A percentile compares a stretch with the other conserved stretches of the same genome.
phyloP scores from a whole-genome alignment of 2,797 vertebrate species.

The Ispidina picta region DNA sequence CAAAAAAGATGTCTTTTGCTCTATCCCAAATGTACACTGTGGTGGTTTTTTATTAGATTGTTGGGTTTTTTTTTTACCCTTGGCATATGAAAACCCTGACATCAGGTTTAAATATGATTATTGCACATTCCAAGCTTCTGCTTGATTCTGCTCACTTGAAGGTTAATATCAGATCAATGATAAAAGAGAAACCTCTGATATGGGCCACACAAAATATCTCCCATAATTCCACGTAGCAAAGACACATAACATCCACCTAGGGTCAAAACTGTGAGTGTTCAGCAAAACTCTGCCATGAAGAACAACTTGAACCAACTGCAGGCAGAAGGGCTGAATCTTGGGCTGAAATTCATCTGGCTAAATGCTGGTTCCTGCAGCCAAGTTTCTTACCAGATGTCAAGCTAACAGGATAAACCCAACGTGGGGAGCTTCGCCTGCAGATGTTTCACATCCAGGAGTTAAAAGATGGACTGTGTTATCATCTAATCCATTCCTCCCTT shows the following conservation, averaged over 20 bases:
- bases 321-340: background rate
- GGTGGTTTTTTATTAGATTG: accelerated
- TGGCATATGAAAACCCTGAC: background rate
- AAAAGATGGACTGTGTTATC: background rate
- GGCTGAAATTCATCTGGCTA: background rate
- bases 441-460: background rate
- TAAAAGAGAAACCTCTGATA: background rate
- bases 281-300: background rate
- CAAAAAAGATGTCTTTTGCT: background rate
- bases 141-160: background rate
- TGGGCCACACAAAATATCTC: background rate
- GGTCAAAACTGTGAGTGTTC: background rate
- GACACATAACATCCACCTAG: background rate
- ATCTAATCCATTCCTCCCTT: background rate
- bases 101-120: background rate
- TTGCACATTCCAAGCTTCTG: background rate
- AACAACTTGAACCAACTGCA: background rate
- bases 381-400: background rate
- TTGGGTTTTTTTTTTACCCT: background rate
- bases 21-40: background rate
- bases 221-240: background rate
- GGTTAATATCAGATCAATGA: background rate
- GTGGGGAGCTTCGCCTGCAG: background rate
- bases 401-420: background rate
- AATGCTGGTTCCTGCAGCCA: background rate